Evolutionary conservation across 2,888 invertebrate genomes (phyloP).

Genomic region (Allygus modestus): DNA sequence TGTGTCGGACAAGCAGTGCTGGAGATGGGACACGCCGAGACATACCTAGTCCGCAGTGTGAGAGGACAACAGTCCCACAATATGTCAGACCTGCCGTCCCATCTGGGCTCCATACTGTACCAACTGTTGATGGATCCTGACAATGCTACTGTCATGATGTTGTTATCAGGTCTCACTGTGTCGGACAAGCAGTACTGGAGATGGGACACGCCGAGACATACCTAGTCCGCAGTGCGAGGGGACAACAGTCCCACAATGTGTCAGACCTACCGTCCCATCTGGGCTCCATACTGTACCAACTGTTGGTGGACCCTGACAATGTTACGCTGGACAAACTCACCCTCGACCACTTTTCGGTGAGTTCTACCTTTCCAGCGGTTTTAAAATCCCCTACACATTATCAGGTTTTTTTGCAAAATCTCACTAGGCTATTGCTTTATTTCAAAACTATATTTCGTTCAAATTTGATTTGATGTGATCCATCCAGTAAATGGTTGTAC

Average conservation of each 20-base stretch:
- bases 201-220: constrained; percentile 79
- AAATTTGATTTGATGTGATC: too few species aligned
- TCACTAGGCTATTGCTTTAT: too few species aligned
- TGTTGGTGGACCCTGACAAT: constrained; percentile 80
- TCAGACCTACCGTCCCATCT: constrained; percentile 77
- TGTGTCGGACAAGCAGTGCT: constrained; percentile 77
- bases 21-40: constrained; percentile 79
- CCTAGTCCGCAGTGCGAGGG: constrained; percentile 76
- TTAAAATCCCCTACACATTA: too few species aligned
- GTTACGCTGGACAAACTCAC: constrained; percentile 79
- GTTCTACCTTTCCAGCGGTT: constrained; percentile 65
- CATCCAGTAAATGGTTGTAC: too few species aligned
- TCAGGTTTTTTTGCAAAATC: too few species aligned
- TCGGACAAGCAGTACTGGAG: constrained; percentile 78
- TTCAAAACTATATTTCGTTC: too few species aligned
- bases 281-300: constrained; percentile 78
- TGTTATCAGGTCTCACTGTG: constrained; percentile 70
- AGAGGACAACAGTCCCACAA: constrained; percentile 76
- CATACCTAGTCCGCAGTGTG: constrained; percentile 76
- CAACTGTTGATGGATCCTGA: too few species aligned
- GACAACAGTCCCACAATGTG: constrained; percentile 75
- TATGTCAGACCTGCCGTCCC: constrained; percentile 77
- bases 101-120: constrained; percentile 78
- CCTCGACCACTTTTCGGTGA: constrained; percentile 78
- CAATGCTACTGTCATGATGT: too few species aligned